Evolutionary conservation across 2,113 vertebrate species (phyloP).

Genomic region (Stigmatopora argus): DNA sequence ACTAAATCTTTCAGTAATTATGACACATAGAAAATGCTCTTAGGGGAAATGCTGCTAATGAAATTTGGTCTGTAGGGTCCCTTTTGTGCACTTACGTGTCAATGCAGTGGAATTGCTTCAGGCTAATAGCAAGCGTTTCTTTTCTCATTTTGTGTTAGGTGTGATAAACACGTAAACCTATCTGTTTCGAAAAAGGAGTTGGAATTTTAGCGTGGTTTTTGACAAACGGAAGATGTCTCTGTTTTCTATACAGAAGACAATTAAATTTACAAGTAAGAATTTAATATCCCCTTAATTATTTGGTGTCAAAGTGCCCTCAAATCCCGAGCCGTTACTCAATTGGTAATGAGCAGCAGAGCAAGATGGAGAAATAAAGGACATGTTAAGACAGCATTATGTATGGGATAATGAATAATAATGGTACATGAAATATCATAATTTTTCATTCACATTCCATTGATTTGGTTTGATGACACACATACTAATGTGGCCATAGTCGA

Average conservation of each 20-base stretch:
- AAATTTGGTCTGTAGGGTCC: conserved; percentile 49
- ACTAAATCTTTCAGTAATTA: conserved; percentile 62
- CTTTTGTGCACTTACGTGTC: conserved; percentile 36
- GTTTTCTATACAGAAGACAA: neutral
- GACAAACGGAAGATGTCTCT: neutral
- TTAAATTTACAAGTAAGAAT: neutral
- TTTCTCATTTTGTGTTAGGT: conserved; percentile 8
- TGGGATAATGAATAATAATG: too few species aligned
- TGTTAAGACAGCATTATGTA: too few species aligned
- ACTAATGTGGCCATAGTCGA: neutral
- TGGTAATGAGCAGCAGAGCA: neutral
- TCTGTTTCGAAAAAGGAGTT: conserved; percentile 3
- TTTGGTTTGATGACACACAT: neutral
- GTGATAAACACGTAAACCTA: neutral
- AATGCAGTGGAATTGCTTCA: conserved; percentile 23
- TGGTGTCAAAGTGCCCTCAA: conserved; percentile 3
- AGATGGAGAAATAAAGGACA: neutral
- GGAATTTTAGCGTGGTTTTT: conserved; percentile 1
- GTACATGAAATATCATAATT: neutral
- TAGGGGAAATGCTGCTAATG: conserved; percentile 45
- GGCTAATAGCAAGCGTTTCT: conserved; percentile 28
- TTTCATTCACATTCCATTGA: neutral
- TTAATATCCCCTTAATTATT: conserved; percentile 4
- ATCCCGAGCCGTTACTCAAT: neutral
- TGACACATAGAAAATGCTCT: conserved; percentile 43